Base-by-base conservation (phyloP, 2,113 vertebrate genomes). In the Coracopsis vasa region DNA sequence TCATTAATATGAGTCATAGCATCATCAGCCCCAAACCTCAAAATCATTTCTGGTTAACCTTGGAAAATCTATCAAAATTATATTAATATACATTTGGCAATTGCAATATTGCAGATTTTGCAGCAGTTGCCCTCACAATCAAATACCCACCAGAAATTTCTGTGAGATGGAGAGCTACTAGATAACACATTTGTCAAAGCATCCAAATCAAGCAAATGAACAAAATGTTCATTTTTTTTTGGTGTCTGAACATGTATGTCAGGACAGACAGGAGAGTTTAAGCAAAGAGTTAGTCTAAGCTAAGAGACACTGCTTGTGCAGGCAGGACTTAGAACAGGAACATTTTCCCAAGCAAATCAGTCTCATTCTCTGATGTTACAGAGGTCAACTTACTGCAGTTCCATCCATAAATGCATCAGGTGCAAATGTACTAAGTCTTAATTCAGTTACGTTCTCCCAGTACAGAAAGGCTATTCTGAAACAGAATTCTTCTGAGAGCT, bases 61-160 rank as follows among this genome's bases (percentile, higher is more conserved):
- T 67, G 89, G 83, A 67, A 97, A 95, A 96, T 94, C 86, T 95
- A 87, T 96, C 96, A 97, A 96, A 95, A 95, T 92, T 96, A 90
- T 87, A 86, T 62, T 90, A 90, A 95, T 45, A 28, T n/a, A 58
- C 75, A 80, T 80, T 94, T 91, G 86, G 73, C 85, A 92, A 77
- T 95, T 21, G 6, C 18, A 58, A 9, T 89, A 74, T 51, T 72
- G 62, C 56, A 90, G 64, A 83, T 88, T 86, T 85, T 94, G 50
- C 82, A 90, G 51, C 23, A 80, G 66, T 62, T n/a, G 5, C 33
- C 37, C 20, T 91, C 42, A 87, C 12, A 67, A 71, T 73, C 29
- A 79, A 88, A 74, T 21, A 56, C 16, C 7, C 42, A 79, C 14
- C 17, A 66, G 60, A 81, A 94, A 79, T 81, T 80, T 74, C 71